These are phyloP conservation scores for Podilymbus podiceps DNA, from an alignment of 2,113 vertebrate species.

Conservation along the genomic window DNA sequence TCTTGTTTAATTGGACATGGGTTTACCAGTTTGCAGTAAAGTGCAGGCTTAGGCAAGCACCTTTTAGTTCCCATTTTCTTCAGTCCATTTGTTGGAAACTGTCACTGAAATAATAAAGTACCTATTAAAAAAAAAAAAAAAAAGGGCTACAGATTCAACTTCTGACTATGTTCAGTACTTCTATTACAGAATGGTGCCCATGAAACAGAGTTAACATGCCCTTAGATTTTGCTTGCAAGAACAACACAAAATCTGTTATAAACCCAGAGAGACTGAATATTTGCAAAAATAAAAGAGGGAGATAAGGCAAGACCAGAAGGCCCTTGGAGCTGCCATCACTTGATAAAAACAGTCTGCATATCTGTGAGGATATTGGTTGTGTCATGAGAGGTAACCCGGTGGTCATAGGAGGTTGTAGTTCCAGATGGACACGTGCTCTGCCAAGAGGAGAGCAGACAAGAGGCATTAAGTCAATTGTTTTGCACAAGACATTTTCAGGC, in stretches of 20 bases:
- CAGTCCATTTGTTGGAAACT: background rate
- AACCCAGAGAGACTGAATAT: background rate
- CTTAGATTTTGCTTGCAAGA: background rate
- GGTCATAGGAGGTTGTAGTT: conserved; percentile 47
- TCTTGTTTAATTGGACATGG: background rate
- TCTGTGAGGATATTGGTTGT: background rate
- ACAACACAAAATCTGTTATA: background rate
- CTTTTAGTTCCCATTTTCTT: background rate
- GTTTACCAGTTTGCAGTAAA: background rate
- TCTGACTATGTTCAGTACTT: background rate
- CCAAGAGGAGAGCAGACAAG: conserved; percentile 58
- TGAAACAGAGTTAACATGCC: background rate
- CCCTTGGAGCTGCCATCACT: background rate
- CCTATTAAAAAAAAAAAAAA: background rate
- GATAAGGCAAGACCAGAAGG: background rate
- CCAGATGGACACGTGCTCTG: conserved; percentile 57
- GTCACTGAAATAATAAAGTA: background rate
- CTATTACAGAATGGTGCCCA: background rate
- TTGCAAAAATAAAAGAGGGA: background rate
- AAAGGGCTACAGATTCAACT: background rate
- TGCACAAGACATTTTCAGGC: conserved; percentile 52
- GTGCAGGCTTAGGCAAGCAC: background rate
- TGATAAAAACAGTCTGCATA: background rate
- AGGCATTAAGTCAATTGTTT: conserved; percentile 62
- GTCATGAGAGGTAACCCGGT: conserved; percentile 24